phyloP scores from a whole-genome alignment of 1,140 invertebrate species.

The Aphis gossypii region DNA sequence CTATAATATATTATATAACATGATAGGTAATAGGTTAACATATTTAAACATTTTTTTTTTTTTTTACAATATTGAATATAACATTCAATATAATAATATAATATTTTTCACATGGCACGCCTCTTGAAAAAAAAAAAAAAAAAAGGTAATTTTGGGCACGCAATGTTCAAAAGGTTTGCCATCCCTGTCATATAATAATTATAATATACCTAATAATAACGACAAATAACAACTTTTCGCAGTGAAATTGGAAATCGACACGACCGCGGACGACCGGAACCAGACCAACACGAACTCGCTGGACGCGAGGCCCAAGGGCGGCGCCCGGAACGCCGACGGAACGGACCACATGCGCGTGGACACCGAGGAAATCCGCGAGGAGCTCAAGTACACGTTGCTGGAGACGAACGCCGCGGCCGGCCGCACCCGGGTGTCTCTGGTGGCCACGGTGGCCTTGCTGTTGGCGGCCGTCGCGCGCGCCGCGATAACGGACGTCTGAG shows the following conservation, averaged over 20 bases:
- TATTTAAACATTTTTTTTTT: too few relatives aligned
- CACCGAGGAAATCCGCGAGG: constrained; percentile 60
- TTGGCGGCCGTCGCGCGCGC: neutral
- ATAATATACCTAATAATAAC: too few relatives aligned
- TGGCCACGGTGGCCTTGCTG: neutral
- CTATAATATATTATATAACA: too few relatives aligned
- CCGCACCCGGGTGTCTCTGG: neutral
- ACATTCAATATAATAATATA: too few relatives aligned
- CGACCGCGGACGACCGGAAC: constrained; percentile 20
- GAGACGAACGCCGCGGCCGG: neutral
- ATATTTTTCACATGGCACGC: too few relatives aligned
- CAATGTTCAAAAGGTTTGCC: too few relatives aligned
- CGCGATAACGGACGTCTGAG: neutral
- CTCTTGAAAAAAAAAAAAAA: too few relatives aligned
- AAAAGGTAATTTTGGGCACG: too few relatives aligned
- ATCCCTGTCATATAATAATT: too few relatives aligned
- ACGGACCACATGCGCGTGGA: constrained; percentile 59
- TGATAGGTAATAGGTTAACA: too few relatives aligned
- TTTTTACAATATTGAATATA: too few relatives aligned
- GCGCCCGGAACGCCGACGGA: constrained; percentile 42
- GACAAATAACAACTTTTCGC: neutral
- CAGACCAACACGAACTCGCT: constrained; percentile 15
- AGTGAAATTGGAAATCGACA: constrained; percentile 46
- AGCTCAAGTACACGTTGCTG: constrained; percentile 60
- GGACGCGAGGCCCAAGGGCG: constrained; percentile 16